Base-by-base conservation (phyloP, 2,797 vertebrate species). In the Phrynocephalus forsythii region DNA sequence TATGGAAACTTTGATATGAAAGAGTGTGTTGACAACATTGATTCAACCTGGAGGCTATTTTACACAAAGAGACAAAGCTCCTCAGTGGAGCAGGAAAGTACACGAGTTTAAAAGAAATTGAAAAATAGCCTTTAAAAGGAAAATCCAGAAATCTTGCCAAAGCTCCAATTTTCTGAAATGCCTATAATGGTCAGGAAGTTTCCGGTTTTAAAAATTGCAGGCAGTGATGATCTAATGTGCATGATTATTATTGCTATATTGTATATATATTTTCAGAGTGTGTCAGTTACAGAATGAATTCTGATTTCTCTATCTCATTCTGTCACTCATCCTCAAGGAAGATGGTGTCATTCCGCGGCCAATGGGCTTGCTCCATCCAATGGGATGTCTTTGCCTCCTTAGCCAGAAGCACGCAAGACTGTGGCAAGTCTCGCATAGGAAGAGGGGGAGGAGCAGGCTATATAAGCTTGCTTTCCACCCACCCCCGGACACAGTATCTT, bases 211-310 rank as follows among this genome's bases (percentile, higher is more conserved):
- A 24, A 52, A 33, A 86, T 92, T 91, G 86, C 71, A 50, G 8
- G 1, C 22, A 89, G 56, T 3, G 83, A 77, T 56, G 15, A 89
- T 56, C 67, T 82, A 77, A 92, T 84, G 69, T 22, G 7, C 0
- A 67, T 73, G 28, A 73, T 91, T 83, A 91, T 93, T 88, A 88
- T 81, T 93, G 89, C 3, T 56, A 88, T 11, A 92, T 93, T 92
- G 81, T 52, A n/a, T 69, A 81, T 63, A 91, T 44, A 5, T 28
- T 84, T 83, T 48, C 0, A 6, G 20, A n/a, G 33, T 88, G 4
- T 1, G 1, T 68, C 85, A 77, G 0, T 50, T 78, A 52, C 90
- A 87, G 88, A 52, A 81, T 48, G 56, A 33, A 80, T 60, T 82
- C 60, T 83, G 84, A 48, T 3, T 44, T 44, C 38, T 44, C 38